Percentiles rank a stretch among this genome's conserved stretches.
These are phyloP conservation scores for Mionectes olivaceus DNA, from an alignment of 2,797 vertebrate genomes.

Conservation along the genomic window DNA sequence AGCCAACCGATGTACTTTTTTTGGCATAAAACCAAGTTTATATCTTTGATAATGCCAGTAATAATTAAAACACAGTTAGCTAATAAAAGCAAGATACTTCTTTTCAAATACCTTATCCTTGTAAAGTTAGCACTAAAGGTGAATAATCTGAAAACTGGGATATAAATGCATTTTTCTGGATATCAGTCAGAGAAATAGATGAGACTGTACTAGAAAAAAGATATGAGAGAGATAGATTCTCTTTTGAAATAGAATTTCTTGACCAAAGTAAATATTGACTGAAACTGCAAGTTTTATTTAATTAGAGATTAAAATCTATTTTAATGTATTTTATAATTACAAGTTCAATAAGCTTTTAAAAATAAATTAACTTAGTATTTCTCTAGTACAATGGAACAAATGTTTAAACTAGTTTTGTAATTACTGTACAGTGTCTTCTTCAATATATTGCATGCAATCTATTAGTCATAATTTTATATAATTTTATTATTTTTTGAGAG, in stretches of 20 bases:
- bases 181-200: background rate
- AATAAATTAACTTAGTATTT: background rate
- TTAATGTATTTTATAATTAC: background rate
- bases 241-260: background rate
- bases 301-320: background rate
- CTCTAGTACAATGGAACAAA: conserved; percentile 59
- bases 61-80: background rate
- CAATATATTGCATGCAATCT: conserved; percentile 46
- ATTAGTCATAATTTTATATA: background rate
- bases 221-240: background rate
- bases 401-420: conserved; percentile 38
- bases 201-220: background rate
- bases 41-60: background rate
- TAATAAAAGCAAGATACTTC: background rate
- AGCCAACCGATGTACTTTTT: background rate
- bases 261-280: background rate
- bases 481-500: conserved; percentile 14
- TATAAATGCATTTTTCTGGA: background rate
- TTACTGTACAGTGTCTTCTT: background rate
- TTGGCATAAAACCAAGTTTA: background rate
- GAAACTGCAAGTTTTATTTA: background rate
- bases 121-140: background rate
- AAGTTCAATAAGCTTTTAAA: background rate
- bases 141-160: background rate
- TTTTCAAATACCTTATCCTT: background rate